Evolutionary conservation across 2,113 vertebrate genomes (phyloP).

Genomic region (Alosa alosa): DNA sequence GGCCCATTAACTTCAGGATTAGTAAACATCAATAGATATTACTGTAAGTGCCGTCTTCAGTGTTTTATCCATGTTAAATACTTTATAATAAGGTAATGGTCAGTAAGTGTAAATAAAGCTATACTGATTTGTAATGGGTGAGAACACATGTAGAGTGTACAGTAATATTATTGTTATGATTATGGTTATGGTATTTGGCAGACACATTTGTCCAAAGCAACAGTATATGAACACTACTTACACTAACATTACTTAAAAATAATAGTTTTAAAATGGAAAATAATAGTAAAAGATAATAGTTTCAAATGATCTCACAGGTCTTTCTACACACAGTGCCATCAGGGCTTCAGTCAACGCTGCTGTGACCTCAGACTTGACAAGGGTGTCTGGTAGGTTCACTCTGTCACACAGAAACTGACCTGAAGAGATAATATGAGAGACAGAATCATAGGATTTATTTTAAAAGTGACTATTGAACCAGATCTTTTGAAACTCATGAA

Average conservation of each 20-base stretch:
- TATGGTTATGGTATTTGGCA: too few species aligned
- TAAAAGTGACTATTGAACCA: neutral
- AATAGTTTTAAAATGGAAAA: neutral
- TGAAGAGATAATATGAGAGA: slow-evolving; percentile 47
- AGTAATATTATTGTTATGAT: too few species aligned
- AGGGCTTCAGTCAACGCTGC: slow-evolving; percentile 69
- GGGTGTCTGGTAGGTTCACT: slow-evolving; percentile 51
- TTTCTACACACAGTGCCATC: slow-evolving; percentile 59
- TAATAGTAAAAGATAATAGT: neutral
- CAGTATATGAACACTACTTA: too few species aligned
- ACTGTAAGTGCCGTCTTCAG: neutral
- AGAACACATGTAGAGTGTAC: neutral
- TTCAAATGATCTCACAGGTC: slow-evolving; percentile 58
- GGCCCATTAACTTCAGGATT: neutral
- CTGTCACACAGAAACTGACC: slow-evolving; percentile 77
- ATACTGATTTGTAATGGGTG: neutral
- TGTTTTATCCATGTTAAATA: neutral
- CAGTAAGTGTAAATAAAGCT: neutral
- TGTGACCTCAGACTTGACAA: slow-evolving; percentile 51
- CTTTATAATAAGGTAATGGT: neutral
- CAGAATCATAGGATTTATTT: neutral
- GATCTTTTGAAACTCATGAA: neutral
- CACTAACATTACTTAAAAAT: neutral
- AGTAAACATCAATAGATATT: neutral
- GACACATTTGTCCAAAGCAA: too few species aligned